Evolutionary conservation across 2,113 vertebrate species (phyloP).

Genomic region (Porphyrio hochstetteri): DNA sequence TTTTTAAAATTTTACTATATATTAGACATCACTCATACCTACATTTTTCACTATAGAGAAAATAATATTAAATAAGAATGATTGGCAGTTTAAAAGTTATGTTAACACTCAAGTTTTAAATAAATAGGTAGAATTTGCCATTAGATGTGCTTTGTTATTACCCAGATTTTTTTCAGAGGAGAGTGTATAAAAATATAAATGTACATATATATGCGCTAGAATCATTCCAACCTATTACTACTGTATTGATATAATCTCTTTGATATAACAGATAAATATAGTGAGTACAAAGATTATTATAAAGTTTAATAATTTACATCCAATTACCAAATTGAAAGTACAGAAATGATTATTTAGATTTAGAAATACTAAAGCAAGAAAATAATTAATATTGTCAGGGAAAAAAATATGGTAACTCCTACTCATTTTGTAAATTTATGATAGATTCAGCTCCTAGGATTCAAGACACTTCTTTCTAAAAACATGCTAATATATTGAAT

Average conservation of each 20-base stretch:
- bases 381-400: neutral
- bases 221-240: neutral
- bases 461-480: neutral
- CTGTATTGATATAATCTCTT: neutral
- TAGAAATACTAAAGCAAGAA: slow-evolving; percentile 21
- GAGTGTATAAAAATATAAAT: neutral
- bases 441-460: neutral
- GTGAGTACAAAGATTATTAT: neutral
- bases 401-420: neutral
- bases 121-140: neutral
- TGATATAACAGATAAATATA: neutral
- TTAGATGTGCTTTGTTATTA: neutral
- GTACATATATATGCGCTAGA: neutral
- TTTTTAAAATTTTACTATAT: neutral
- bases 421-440: neutral
- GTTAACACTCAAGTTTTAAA: neutral
- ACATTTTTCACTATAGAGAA: neutral
- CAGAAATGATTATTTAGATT: slow-evolving; percentile 12
- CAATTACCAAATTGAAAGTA: neutral
- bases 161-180: neutral
- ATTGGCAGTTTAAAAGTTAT: neutral
- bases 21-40: neutral
- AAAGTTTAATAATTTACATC: slow-evolving; percentile 16
- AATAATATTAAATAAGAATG: neutral
- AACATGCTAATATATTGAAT: neutral